Evolutionary conservation across 1,140 invertebrate species (phyloP).

Genomic region (Temnothorax nylanderi): DNA sequence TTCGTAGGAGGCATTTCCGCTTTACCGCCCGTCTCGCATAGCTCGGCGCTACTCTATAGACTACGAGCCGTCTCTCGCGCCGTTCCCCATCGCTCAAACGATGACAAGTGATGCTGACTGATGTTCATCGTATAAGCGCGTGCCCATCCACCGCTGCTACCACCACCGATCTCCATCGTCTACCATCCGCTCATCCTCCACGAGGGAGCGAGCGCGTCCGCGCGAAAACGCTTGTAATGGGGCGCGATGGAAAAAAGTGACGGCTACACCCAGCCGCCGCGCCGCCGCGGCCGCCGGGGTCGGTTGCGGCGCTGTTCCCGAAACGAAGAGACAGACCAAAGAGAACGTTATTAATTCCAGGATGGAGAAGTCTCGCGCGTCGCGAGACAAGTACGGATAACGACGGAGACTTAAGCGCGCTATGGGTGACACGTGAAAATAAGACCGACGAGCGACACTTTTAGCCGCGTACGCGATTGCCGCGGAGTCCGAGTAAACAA

Average conservation of each 20-base stretch:
- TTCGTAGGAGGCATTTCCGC: constrained; percentile 50
- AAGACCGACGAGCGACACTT: constrained; percentile 46
- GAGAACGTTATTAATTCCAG: constrained; percentile 40
- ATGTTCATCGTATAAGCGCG: constrained; percentile 68
- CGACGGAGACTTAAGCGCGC: constrained; percentile 27
- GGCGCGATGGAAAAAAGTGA: constrained; percentile 48
- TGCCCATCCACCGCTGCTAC: constrained; percentile 30
- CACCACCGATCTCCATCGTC: constrained; percentile 18
- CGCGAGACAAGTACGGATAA: constrained; percentile 60
- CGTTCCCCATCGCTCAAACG: constrained; percentile 76
- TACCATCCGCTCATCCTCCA: constrained; percentile 17
- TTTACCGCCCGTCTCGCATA: constrained; percentile 67
- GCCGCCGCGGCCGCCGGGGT: not conserved
- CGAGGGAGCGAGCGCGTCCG: not conserved
- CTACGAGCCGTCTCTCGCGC: constrained; percentile 46
- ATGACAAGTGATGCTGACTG: constrained; percentile 80
- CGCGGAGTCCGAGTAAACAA: constrained; percentile 43
- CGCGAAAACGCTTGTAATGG: constrained; percentile 42
- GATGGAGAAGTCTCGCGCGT: constrained; percentile 9
- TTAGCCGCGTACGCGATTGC: constrained; percentile 19
- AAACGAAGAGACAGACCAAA: constrained; percentile 10
- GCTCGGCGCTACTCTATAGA: constrained; percentile 37
- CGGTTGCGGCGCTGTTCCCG: constrained; percentile 34
- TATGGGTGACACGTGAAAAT: constrained; percentile 46
- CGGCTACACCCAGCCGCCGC: constrained; percentile 15